These are phyloP conservation scores for Anthrax anthrax DNA, from an alignment of 2,888 invertebrate genomes.

Conservation along the genomic window DNA sequence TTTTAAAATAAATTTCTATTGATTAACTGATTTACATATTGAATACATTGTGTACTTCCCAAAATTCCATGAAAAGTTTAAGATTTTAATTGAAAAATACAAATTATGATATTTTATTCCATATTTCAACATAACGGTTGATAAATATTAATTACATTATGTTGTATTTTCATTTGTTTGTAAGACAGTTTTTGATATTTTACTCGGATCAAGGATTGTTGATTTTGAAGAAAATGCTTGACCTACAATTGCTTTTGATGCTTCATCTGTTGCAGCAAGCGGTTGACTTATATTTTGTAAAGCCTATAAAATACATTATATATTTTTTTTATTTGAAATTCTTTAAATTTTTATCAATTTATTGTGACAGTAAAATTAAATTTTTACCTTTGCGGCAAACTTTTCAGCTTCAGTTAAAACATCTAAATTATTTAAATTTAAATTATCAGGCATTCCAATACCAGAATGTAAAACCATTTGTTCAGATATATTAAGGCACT, in stretches of 20 bases:
- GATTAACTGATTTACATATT: too few species aligned
- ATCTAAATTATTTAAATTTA: constrained; percentile 24
- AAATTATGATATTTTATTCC: too few species aligned
- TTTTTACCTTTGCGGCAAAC: constrained; percentile 27
- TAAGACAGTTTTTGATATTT: too few species aligned
- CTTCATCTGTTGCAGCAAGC: constrained; percentile 31
- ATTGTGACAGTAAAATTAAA: too few species aligned
- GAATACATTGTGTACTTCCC: too few species aligned
- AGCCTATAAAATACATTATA: constrained; percentile 15
- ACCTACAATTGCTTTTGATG: constrained; percentile 29
- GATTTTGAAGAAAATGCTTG: constrained; percentile 19
- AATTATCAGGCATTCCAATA: constrained; percentile 30
- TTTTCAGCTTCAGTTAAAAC: constrained; percentile 29
- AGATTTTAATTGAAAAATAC: too few species aligned
- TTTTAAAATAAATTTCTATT: too few species aligned
- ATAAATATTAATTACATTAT: too few species aligned
- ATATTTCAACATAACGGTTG: too few species aligned
- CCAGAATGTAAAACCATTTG: constrained; percentile 33
- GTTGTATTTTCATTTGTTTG: too few species aligned
- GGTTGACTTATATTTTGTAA: constrained; percentile 29
- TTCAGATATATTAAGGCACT: constrained; percentile 31
- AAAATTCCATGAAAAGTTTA: too few species aligned
- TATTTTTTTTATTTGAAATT: background rate
- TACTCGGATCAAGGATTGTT: background rate
- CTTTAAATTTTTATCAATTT: background rate